Evolutionary conservation across 2,888 invertebrate species (phyloP), one percentile per base, ranked within the genome.

Genomic region (Eurytoma californica): DNA sequence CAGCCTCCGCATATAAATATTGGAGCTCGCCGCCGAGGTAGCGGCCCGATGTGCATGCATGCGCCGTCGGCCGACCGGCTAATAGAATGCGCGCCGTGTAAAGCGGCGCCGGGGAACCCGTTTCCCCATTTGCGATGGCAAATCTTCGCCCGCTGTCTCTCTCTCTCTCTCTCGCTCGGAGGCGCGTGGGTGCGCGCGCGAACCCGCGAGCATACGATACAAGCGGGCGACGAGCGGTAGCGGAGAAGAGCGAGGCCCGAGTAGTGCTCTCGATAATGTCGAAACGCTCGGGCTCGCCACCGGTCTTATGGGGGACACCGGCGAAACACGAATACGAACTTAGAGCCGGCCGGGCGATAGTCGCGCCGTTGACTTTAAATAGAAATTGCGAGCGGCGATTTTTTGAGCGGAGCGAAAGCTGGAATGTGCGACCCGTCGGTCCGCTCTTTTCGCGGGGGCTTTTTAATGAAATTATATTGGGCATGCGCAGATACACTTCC

Each of bases 181-280:
- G 30, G 30, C 79, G 85, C 86, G 86, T 86, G 83, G 86, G 86
- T 84, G 86, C n/a, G 13, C 39, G 57, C 30, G 57, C 18, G 55
- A n/a, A n/a, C n/a, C n/a, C 24, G 3, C 68, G 16, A 53, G n/a
- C n/a, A n/a, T n/a, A 30, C 68, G 16, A n/a, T n/a, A 53, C 53
- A 53, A 53, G 16, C 53, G 53, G 39, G 53, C 53, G 53, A 3
- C 53, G 53, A n/a, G 72, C 39, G 20, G 51, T 61, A 61, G 28
- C 14, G 49, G 39, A 18, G 49, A 61, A 24, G 28, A 47, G 30
- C n/a, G 63, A 75, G 58, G 58, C 72, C 79, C 79, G 81, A 83
- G 82, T 84, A 82, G 83, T 39, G 39, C 39, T 39, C 83, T 83
- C 82, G 84, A 83, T 82, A 83, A 73, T 82, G 84, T 83, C 81